These are phyloP conservation scores for Aptenodytes patagonicus DNA, from an alignment of 2,113 vertebrate species.

Conservation along the genomic window DNA sequence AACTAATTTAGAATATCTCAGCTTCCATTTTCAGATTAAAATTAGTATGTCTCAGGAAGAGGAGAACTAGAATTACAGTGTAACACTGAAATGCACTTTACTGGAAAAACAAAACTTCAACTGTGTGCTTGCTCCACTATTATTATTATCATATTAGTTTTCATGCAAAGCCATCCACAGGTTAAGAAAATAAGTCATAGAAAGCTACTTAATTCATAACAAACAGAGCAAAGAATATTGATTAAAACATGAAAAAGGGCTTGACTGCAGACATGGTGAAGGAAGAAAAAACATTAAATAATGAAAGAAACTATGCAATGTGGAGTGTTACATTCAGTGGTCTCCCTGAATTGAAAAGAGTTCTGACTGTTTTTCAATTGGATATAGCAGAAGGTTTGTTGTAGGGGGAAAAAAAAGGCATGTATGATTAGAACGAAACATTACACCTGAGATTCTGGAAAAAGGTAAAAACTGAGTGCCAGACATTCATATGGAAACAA, in stretches of 20 bases:
- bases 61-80: neutral
- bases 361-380: neutral
- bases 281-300: neutral
- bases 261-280: neutral
- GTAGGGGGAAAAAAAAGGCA: accelerated
- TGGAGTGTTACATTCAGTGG: neutral
- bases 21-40: neutral
- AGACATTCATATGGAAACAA: neutral
- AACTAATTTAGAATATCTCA: neutral
- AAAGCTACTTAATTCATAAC: neutral
- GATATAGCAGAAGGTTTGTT: neutral
- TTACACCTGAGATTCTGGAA: neutral
- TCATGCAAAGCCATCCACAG: neutral
- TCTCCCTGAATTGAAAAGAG: neutral
- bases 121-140: neutral
- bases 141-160: neutral
- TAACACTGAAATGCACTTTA: neutral
- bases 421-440: neutral
- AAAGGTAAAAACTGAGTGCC: neutral
- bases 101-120: neutral
- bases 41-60: neutral
- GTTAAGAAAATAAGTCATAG: neutral
- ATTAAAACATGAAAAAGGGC: neutral
- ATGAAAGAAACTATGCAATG: neutral
- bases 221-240: neutral